Conservation (phyloP, 2,888 invertebrate species). For the Iphiclides podalirius region DNA sequence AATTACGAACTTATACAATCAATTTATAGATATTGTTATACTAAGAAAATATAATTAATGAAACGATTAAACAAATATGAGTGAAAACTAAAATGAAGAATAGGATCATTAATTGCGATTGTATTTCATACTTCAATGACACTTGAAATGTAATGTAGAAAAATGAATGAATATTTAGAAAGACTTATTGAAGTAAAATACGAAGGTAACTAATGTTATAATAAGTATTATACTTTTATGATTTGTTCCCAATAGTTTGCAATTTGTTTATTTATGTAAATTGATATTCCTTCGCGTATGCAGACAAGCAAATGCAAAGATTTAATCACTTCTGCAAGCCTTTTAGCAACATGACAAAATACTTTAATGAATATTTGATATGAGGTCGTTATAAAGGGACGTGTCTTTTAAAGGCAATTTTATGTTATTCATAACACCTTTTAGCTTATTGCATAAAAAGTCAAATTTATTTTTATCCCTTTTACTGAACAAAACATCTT, state of each 20-base stretch:
- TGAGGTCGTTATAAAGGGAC: slow-evolving; percentile 1
- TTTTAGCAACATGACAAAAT: slow-evolving; percentile 9
- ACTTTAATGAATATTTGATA: slow-evolving; percentile 14
- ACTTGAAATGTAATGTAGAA: slow-evolving; percentile 76
- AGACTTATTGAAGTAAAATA: slow-evolving; percentile 79
- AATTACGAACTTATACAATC: slow-evolving; percentile 81
- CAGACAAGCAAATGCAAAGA: background rate
- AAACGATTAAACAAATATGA: slow-evolving; percentile 78
- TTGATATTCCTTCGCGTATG: slow-evolving; percentile 11
- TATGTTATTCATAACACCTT: slow-evolving; percentile 1
- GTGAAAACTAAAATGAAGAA: slow-evolving; percentile 71
- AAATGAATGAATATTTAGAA: slow-evolving; percentile 79
- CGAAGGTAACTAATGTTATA: slow-evolving; percentile 76
- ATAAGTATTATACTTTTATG: slow-evolving; percentile 68
- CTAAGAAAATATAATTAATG: slow-evolving; percentile 80
- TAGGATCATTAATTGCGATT: slow-evolving; percentile 76
- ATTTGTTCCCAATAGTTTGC: slow-evolving; percentile 51
- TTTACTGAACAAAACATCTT: slow-evolving; percentile 3
- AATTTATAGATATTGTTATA: slow-evolving; percentile 81
- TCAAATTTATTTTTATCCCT: background rate
- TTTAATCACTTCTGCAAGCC: slow-evolving; percentile 27
- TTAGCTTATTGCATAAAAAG: too few relatives aligned
- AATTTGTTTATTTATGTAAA: slow-evolving; percentile 31
- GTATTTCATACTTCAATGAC: slow-evolving; percentile 78
- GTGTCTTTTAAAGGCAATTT: background rate